These are phyloP conservation scores for Diachasma alloeum DNA, from an alignment of 1,140 invertebrate genomes.

Conservation along the genomic window DNA sequence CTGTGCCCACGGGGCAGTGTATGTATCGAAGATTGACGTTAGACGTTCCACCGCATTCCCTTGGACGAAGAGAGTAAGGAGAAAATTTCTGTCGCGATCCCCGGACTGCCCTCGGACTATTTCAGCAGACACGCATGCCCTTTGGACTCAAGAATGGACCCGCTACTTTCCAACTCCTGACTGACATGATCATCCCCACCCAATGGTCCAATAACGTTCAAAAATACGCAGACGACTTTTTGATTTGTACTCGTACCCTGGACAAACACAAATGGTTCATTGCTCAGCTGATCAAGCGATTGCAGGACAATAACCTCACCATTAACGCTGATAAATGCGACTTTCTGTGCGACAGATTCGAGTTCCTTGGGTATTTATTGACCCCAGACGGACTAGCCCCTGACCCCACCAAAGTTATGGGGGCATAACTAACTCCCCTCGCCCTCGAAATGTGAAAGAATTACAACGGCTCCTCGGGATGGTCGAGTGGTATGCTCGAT, in stretches of 20 bases:
- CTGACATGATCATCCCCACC: no score
- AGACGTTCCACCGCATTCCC: slow-evolving; percentile 18
- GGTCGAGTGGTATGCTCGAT: slow-evolving; percentile 33
- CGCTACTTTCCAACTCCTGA: no score
- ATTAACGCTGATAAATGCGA: slow-evolving; percentile 27
- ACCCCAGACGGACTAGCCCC: neutral
- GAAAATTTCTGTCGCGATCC: no score
- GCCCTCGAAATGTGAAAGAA: neutral
- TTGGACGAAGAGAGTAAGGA: neutral
- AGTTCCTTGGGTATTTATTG: slow-evolving; percentile 24
- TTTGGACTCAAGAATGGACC: no score
- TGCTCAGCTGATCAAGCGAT: neutral
- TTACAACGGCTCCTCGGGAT: slow-evolving; percentile 1
- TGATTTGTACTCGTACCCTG: neutral
- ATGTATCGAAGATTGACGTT: slow-evolving; percentile 23
- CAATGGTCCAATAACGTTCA: no score
- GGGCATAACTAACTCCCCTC: no score
- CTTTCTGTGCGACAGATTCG: slow-evolving; percentile 20
- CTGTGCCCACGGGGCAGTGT: neutral
- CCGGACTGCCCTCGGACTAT: no score
- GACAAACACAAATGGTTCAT: no score
- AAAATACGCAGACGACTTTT: no score
- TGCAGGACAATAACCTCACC: neutral
- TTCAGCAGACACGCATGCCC: no score
- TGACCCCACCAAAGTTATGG: neutral